These are phyloP conservation scores for Hemicordylus capensis DNA, from an alignment of 2,113 vertebrate species.

Conservation along the genomic window DNA sequence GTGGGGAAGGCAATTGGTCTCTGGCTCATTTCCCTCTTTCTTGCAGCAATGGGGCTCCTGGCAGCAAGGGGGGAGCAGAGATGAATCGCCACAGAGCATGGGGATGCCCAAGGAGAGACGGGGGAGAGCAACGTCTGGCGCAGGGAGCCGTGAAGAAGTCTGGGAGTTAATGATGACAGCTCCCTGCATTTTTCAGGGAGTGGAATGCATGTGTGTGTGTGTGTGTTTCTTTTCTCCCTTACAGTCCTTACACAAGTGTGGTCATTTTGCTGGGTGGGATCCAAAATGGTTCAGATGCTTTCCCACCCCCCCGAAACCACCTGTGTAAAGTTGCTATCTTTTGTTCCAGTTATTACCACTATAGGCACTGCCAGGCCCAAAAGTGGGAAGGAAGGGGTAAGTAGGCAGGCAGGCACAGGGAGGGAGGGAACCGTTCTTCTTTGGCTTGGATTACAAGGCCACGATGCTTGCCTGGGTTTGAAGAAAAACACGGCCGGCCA, in stretches of 20 bases:
- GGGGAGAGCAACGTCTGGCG: neutral
- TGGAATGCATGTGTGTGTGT: neutral
- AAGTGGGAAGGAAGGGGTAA: too few species aligned
- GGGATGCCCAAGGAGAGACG: neutral
- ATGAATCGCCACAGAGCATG: neutral
- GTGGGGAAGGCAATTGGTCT: neutral
- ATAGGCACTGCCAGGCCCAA: too few species aligned
- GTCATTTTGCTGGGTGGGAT: neutral
- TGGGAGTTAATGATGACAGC: neutral
- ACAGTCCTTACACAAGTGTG: neutral
- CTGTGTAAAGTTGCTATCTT: too few species aligned
- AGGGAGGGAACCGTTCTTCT: too few species aligned
- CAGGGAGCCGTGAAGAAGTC: slow-evolving; percentile 4
- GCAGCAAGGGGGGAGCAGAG: neutral
- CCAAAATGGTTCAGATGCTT: neutral
- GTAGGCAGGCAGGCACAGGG: too few species aligned
- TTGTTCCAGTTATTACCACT: too few species aligned
- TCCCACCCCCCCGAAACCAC: neutral
- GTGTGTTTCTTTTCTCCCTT: neutral
- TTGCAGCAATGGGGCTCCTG: neutral
- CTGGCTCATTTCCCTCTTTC: neutral
- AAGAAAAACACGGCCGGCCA: too few species aligned
- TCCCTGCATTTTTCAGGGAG: neutral
- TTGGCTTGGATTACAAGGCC: too few species aligned
- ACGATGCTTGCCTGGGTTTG: too few species aligned